Evolutionary conservation across 53 echinoderm and acorn worm genomes (phyloP), one percentile per base, ranked within the genome.

Genomic region (Apostichopus leukothele): DNA sequence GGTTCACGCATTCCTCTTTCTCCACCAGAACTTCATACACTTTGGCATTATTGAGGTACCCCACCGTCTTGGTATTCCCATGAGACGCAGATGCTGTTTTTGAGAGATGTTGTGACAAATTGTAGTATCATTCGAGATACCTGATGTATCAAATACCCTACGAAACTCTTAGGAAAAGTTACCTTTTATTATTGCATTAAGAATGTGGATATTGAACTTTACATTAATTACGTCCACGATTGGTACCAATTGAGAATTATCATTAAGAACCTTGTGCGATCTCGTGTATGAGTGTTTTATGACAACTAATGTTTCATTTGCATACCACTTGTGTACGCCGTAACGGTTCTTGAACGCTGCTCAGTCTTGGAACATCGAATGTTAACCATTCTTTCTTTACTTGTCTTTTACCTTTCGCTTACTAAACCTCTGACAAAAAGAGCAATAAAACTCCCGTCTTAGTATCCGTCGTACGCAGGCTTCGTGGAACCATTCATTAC

Each of bases 261-360:
- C 27, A 27, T 27, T 27, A 3, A 39, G 39, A 39, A 3, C 39
- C 61, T 61, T 61, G 83, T n/a, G 83, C 60, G 61, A 83, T 83
- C 83, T 83, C 83, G 22, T 83, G 83, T 10, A 83, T 57, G 6
- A 83, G 57, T 53, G 60, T 83, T 23, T 83, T 83, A 55, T 27
- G 27, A 27, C 27, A 27, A 4, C 16, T 14, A 86, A 19, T 52
- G 66, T 86, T 23, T 67, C 73, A 4, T 39, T 63, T 86, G 68
- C 86, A 27, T 86, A 53, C 86, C 86, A 86, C 61, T 67, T 86
- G 67, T 86, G 86, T 23, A 68, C 51, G 6, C 67, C 86, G 9
- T 86, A 86, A 67, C 18, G n/a, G 16, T 54, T 53, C 22, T 83
- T 83, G 10, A 86, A 86, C 5, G 7, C 23, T 3, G 27, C 7